Percentiles rank a stretch among this genome's conserved stretches.
Evolutionary conservation across 2,113 vertebrate species (phyloP).

Genomic region (Parus major): DNA sequence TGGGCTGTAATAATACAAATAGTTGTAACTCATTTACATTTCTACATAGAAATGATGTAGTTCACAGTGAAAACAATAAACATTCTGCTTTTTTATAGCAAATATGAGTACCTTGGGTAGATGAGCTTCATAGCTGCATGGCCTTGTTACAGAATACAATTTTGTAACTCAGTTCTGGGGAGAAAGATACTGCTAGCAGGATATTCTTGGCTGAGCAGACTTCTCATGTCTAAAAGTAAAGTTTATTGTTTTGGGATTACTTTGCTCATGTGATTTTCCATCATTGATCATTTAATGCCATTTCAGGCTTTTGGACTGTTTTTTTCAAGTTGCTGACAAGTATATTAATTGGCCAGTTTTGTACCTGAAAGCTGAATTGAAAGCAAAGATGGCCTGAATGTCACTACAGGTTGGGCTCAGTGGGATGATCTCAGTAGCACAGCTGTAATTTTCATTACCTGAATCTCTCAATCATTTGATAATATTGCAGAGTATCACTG

Average conservation of each 20-base stretch:
- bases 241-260: background rate
- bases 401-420: background rate
- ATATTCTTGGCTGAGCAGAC: background rate
- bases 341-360: background rate
- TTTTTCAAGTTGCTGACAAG: background rate
- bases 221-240: background rate
- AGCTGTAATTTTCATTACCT: background rate
- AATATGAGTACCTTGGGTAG: background rate
- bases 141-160: background rate
- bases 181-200: background rate
- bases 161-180: background rate
- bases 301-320: background rate
- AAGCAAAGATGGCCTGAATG: background rate
- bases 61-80: conserved; percentile 58
- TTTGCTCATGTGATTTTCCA: background rate
- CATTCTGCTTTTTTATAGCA: conserved; percentile 50
- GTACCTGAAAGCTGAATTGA: background rate
- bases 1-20: background rate
- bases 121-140: background rate
- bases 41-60: conserved; percentile 3
- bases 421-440: background rate
- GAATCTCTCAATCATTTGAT: background rate
- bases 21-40: conserved; percentile 42
- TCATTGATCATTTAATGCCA: background rate
- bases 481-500: background rate